phyloP scores from a whole-genome alignment of 2,797 vertebrate species.

The Pangasius mekongensis region DNA sequence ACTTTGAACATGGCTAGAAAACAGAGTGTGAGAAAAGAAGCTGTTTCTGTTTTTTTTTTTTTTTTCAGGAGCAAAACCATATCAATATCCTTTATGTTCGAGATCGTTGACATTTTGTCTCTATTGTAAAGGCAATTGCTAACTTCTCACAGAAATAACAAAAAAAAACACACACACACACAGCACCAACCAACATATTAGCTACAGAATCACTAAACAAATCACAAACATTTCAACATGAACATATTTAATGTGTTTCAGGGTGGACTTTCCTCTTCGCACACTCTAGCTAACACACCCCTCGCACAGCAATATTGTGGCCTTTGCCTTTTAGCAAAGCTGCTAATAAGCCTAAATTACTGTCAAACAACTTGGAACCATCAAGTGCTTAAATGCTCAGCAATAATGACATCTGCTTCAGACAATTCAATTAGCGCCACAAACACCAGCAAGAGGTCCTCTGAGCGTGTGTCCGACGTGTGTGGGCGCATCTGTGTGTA shows the following conservation, averaged over 20 bases:
- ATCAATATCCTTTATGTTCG: too few relatives aligned
- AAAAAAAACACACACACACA: neutral
- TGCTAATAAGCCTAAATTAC: conserved; percentile 77
- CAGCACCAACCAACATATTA: neutral
- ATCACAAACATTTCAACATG: neutral
- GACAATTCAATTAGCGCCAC: conserved; percentile 72
- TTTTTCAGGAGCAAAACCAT: too few relatives aligned
- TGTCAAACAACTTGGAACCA: conserved; percentile 72
- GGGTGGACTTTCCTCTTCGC: conserved; percentile 11
- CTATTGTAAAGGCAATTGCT: neutral
- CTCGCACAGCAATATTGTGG: conserved; percentile 58
- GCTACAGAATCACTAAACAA: neutral
- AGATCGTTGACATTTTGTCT: neutral
- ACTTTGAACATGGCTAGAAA: neutral
- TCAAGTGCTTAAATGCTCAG: conserved; percentile 71
- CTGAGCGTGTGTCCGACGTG: conserved; percentile 40
- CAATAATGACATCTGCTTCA: conserved; percentile 75
- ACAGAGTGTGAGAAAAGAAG: neutral
- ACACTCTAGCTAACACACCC: conserved; percentile 7
- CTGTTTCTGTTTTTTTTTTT: neutral
- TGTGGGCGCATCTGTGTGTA: conserved; percentile 16
- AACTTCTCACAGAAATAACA: neutral
- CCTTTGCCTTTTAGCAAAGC: conserved; percentile 72
- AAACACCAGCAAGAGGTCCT: conserved; percentile 73
- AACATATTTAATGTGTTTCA: neutral